A percentile compares a stretch with the other conserved stretches of the same genome.
Conservation (phyloP, 2,888 invertebrate genomes). For the Agonum fuliginosum region DNA sequence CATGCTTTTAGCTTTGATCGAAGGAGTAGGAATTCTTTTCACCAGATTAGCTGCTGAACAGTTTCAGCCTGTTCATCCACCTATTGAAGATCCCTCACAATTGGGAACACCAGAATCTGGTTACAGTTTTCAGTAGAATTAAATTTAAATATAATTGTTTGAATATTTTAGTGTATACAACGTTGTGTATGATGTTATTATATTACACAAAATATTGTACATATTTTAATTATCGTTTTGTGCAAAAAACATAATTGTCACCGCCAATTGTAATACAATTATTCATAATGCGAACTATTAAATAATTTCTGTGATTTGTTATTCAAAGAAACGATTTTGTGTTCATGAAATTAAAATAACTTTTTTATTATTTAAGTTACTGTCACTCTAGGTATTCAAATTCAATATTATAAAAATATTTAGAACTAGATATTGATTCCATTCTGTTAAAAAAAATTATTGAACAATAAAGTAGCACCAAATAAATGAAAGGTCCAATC, state of each 20-base stretch:
- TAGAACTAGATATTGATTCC: too few species aligned
- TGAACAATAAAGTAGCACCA: too few species aligned
- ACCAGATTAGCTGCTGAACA: conserved; percentile 94
- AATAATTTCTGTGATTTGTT: conserved; percentile 34
- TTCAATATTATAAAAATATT: too few species aligned
- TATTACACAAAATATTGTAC: conserved; percentile 56
- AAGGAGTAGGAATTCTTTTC: conserved; percentile 97
- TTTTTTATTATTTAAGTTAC: neutral
- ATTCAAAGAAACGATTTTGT: neutral
- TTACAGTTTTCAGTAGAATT: conserved; percentile 56
- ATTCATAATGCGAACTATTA: neutral
- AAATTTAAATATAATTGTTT: conserved; percentile 40
- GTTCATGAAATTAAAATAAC: neutral
- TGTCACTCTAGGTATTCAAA: too few species aligned
- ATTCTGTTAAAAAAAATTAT: too few species aligned
- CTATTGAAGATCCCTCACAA: conserved; percentile 85
- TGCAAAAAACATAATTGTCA: conserved; percentile 41
- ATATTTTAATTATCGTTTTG: conserved; percentile 57
- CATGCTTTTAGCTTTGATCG: conserved; percentile 95
- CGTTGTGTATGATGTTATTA: conserved; percentile 54
- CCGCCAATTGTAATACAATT: conserved; percentile 20
- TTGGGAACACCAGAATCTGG: conserved; percentile 73
- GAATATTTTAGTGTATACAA: conserved; percentile 48
- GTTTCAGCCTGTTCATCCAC: conserved; percentile 88
- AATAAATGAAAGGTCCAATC: too few species aligned